These are phyloP conservation scores for Peromyscus melanophrys DNA, from an alignment of 2,797 vertebrate genomes.

Conservation along the genomic window DNA sequence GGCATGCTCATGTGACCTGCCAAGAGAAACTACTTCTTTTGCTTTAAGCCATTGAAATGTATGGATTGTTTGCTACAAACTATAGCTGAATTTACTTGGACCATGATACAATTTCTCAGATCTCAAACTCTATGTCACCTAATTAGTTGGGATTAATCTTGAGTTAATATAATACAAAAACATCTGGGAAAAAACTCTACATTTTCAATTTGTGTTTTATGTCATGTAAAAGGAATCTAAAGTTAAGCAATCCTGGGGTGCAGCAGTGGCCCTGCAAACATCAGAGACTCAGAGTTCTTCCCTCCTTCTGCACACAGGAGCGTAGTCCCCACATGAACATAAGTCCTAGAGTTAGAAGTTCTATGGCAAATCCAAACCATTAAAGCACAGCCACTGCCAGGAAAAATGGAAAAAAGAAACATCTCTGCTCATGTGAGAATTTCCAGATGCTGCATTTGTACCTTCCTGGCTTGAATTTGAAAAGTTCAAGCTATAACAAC, in stretches of 20 bases:
- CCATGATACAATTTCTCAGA: neutral
- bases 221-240: neutral
- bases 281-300: neutral
- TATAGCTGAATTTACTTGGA: neutral
- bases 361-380: neutral
- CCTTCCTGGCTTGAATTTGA: neutral
- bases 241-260: neutral
- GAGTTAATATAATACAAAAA: neutral
- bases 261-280: rapidly evolving
- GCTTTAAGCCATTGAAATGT: neutral
- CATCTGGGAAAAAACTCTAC: neutral
- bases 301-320: no score
- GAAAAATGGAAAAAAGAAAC: neutral
- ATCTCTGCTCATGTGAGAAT: neutral
- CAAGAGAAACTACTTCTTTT: neutral
- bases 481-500: neutral
- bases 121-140: neutral
- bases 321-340: rapidly evolving
- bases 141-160: slow-evolving; percentile 25
- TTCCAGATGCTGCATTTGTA: neutral
- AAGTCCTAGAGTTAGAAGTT: no score
- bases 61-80: neutral
- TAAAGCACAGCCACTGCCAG: neutral
- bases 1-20: neutral
- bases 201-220: neutral